Percentiles rank a stretch among this genome's conserved stretches.
Conservation (phyloP, 53 echinoderm and acorn worm species). For the Echinarachnius parma region DNA sequence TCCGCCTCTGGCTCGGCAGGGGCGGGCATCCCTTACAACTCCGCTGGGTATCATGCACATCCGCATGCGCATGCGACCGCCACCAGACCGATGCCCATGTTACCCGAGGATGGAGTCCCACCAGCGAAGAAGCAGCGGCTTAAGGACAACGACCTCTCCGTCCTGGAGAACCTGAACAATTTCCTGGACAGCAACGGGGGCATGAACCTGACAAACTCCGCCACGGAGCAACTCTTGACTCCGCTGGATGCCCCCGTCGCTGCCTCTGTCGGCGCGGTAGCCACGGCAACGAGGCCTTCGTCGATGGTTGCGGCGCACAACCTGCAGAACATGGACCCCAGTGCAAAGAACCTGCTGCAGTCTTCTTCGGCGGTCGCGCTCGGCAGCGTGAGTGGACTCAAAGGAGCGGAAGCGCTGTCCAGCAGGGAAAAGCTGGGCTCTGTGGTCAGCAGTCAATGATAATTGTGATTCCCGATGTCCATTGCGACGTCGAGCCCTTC, state of each 20-base stretch:
- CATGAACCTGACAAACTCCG: slow-evolving; percentile 36
- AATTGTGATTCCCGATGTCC: neutral
- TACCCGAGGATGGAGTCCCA: slow-evolving; percentile 39
- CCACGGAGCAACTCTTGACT: slow-evolving; percentile 16
- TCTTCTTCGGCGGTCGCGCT: neutral
- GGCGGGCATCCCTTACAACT: neutral
- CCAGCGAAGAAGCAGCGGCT: slow-evolving; percentile 57
- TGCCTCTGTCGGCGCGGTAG: too few species aligned
- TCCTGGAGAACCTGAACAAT: slow-evolving; percentile 54
- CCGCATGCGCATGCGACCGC: slow-evolving; percentile 4
- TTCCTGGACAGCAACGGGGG: slow-evolving; percentile 32
- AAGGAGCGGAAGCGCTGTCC: slow-evolving; percentile 11
- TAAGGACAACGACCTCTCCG: slow-evolving; percentile 44
- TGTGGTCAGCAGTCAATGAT: slow-evolving; percentile 33
- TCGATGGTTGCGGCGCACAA: slow-evolving; percentile 8
- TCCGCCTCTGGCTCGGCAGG: slow-evolving; percentile 45
- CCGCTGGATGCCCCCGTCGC: slow-evolving; percentile 8
- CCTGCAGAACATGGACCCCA: slow-evolving; percentile 31
- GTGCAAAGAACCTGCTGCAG: slow-evolving; percentile 4
- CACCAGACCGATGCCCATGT: slow-evolving; percentile 36
- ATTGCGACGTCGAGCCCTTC: neutral
- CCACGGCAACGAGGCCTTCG: neutral
- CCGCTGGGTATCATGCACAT: neutral
- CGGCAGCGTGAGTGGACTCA: slow-evolving; percentile 4
- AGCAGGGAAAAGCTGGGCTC: slow-evolving; percentile 15